Percentiles rank a stretch among this genome's conserved stretches.
phyloP scores from a whole-genome alignment of 2,113 vertebrate genomes.

The Amphilophus citrinellus region DNA sequence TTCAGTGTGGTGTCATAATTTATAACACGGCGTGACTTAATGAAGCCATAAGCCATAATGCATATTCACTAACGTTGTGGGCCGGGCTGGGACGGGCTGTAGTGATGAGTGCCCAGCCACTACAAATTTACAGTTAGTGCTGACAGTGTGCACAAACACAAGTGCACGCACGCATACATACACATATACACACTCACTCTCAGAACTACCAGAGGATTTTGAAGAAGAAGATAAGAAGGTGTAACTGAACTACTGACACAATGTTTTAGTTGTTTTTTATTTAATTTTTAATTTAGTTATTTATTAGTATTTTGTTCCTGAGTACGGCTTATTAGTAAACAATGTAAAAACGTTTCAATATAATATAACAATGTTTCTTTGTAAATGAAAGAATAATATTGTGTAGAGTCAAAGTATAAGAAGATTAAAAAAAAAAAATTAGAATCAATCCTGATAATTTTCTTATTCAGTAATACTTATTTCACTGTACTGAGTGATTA shows the following conservation, averaged over 20 bases:
- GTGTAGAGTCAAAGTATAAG: neutral
- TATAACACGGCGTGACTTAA: constrained; percentile 77
- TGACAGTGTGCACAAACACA: constrained; percentile 41
- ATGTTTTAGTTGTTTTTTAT: neutral
- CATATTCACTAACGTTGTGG: constrained; percentile 79
- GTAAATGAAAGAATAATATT: neutral
- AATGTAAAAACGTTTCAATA: neutral
- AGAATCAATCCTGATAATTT: neutral
- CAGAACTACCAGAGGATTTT: neutral
- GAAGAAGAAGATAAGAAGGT: neutral
- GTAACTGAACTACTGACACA: neutral
- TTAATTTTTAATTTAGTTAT: neutral
- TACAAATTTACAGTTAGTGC: constrained; percentile 71
- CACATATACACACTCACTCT: neutral
- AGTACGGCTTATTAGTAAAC: neutral
- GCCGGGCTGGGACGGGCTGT: constrained; percentile 48
- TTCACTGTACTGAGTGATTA: neutral
- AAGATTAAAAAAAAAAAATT: neutral
- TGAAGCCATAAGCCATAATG: constrained; percentile 82
- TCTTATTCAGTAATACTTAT: neutral
- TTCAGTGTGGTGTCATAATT: constrained; percentile 72
- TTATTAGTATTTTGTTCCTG: neutral
- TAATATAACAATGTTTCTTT: neutral
- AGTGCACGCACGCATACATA: neutral
- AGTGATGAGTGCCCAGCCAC: constrained; percentile 58